These are phyloP conservation scores for Phyllotreta striolata DNA, from an alignment of 2,888 invertebrate genomes.

Conservation along the genomic window DNA sequence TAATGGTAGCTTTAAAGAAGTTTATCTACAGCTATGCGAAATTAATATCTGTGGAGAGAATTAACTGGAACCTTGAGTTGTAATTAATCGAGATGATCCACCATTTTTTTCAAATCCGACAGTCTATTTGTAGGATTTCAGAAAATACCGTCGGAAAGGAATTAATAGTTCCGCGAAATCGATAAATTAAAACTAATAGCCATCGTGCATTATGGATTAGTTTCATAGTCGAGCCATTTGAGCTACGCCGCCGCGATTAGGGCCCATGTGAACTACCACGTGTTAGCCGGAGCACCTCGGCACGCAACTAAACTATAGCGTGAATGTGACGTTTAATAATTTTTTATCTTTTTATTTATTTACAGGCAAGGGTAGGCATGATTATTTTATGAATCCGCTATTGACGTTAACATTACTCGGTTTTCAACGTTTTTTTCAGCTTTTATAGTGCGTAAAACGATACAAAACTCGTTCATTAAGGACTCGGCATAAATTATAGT, in stretches of 20 bases:
- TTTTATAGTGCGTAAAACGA: not conserved
- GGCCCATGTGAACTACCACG: conserved; percentile 51
- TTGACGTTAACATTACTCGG: not conserved
- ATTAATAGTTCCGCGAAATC: conserved; percentile 48
- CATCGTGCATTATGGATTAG: conserved; percentile 52
- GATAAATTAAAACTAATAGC: conserved; percentile 51
- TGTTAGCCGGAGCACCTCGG: conserved; percentile 42
- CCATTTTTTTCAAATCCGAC: not conserved
- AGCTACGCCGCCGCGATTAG: conserved; percentile 41
- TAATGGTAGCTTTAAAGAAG: too few relatives aligned
- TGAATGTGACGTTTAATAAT: conserved; percentile 19
- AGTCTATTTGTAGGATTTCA: conserved; percentile 10
- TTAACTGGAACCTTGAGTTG: too few relatives aligned
- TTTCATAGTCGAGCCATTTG: conserved; percentile 48
- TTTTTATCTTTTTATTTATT: conserved; percentile 28
- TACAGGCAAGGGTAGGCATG: conserved; percentile 17
- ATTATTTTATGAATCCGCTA: conserved; percentile 16
- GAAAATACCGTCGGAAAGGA: conserved; percentile 33
- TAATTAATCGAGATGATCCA: too few relatives aligned
- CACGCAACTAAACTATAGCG: conserved; percentile 45
- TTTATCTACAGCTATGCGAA: too few relatives aligned
- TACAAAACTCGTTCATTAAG: too few relatives aligned
- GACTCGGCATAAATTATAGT: too few relatives aligned
- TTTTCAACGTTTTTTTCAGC: not conserved
- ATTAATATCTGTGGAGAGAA: too few relatives aligned